phyloP scores from a whole-genome alignment of 2,888 invertebrate species.

The Phymatocera aterrima region DNA sequence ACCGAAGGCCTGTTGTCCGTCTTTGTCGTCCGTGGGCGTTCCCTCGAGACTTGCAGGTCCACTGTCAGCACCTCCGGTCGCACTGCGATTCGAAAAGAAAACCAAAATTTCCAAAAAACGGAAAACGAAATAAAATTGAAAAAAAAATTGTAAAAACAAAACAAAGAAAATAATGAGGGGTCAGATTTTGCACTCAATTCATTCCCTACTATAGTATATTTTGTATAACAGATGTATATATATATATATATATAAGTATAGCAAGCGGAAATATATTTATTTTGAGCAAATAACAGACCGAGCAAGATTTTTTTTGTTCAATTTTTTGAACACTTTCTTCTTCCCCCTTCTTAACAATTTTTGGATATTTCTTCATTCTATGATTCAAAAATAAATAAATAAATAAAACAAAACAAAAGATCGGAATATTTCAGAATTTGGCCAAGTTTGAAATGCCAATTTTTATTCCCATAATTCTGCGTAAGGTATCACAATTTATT shows the following conservation, averaged over 20 bases:
- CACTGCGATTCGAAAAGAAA: slow-evolving; percentile 80
- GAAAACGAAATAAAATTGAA: background rate
- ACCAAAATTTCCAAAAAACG: background rate
- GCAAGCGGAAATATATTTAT: background rate
- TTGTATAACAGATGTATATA: too few relatives aligned
- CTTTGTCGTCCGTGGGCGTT: slow-evolving; percentile 88
- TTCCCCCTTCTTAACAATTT: too few relatives aligned
- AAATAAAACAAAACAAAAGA: too few relatives aligned
- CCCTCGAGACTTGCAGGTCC: slow-evolving; percentile 87
- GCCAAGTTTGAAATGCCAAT: too few relatives aligned
- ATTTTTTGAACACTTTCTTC: too few relatives aligned
- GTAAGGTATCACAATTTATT: too few relatives aligned
- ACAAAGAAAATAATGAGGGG: background rate
- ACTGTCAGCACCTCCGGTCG: slow-evolving; percentile 94
- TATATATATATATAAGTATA: too few relatives aligned
- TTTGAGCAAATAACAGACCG: background rate
- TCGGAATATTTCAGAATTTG: too few relatives aligned
- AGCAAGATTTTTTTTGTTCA: background rate
- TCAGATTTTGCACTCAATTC: background rate
- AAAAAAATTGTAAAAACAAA: slow-evolving; percentile 7
- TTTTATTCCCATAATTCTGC: too few relatives aligned
- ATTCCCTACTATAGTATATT: slow-evolving; percentile 14
- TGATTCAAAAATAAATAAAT: too few relatives aligned
- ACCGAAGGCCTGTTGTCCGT: slow-evolving; percentile 83
- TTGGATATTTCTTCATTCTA: too few relatives aligned